Base-by-base conservation (phyloP, 2,797 vertebrate genomes). In the Falco peregrinus region DNA sequence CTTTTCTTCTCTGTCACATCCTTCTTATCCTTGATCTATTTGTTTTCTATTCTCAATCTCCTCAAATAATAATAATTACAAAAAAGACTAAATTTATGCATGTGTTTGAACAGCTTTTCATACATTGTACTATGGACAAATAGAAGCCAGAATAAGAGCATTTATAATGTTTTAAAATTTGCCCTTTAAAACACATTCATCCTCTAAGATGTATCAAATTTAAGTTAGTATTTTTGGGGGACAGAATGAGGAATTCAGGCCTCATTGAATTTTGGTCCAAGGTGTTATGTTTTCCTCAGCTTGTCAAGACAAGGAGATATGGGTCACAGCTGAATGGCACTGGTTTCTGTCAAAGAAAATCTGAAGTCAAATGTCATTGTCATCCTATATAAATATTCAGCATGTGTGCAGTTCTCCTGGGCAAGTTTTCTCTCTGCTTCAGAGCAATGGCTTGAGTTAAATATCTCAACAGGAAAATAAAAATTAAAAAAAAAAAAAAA, bases 281-380 rank as follows among this genome's bases (percentile, higher is more conserved):
- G 67, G 65, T 85, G 67, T 79, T 84, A 59, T 59, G 41, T 82
- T 94, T 95, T 85, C 12, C 61, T 93, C 77, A 77, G 57, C 69
- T 96, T 96, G 95, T 95, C 93, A 96, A 89, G 63, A 77, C 73
- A 74, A 89, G 87, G 87, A 83, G 75, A 89, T 85, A 85, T 25
- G 29, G 87, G 91, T 95, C 90, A 94, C 83, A 95, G 94, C 48
- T 91, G 84, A 93, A 89, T 25, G 33, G 71, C 91, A 73, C 53
- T 68, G 87, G 89, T 81, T 87, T 84, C 82, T 90, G 51, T 64
- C 68, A 89, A 64, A 79, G 71, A 94, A 91, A 92, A 93, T 80
- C 71, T 92, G 77, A 90, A 97, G 88, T 95, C 87, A 96, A 94
- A 95, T 93, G 94, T 89, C 83, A 81, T 64, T 93, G 45, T 84